phyloP scores from a whole-genome alignment of 2,113 vertebrate genomes.

The Platichthys stellatus region DNA sequence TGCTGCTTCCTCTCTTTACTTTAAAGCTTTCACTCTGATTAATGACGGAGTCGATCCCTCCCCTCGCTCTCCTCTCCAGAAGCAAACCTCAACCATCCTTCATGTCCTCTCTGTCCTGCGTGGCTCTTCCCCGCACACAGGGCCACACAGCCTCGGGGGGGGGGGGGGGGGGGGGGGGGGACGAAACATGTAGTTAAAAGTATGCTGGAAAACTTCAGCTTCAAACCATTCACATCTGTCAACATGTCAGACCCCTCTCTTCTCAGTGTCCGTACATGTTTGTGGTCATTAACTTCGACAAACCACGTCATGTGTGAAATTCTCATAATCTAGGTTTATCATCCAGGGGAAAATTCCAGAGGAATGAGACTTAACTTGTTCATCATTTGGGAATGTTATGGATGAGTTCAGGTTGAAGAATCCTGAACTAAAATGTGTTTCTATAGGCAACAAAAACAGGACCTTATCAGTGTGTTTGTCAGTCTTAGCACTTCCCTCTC shows the following conservation, averaged over 20 bases:
- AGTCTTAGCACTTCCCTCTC: background rate
- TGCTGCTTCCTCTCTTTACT: slow-evolving; percentile 42
- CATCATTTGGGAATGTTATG: background rate
- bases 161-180: too few relatives aligned
- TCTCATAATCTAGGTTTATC: background rate
- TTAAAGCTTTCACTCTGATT: slow-evolving; percentile 67
- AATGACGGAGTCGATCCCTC: slow-evolving; percentile 43
- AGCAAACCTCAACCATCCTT: slow-evolving; percentile 53
- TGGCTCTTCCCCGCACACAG: background rate
- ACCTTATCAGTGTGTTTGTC: background rate
- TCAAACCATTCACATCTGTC: slow-evolving; percentile 36
- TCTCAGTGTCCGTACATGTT: slow-evolving; percentile 36
- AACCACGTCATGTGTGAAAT: background rate
- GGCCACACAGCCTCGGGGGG: slow-evolving; percentile 44
- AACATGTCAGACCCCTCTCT: slow-evolving; percentile 19
- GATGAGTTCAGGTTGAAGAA: background rate
- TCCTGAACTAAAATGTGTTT: background rate
- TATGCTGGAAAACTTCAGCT: background rate
- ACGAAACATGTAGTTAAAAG: slow-evolving; percentile 50
- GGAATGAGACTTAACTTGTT: background rate
- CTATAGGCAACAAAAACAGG: background rate
- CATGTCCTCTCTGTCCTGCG: slow-evolving; percentile 34
- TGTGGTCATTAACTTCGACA: slow-evolving; percentile 33
- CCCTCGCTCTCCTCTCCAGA: slow-evolving; percentile 30
- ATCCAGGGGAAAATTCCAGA: background rate